Evolutionary conservation across 2,113 vertebrate genomes (phyloP).

Genomic region (Perca flavescens): DNA sequence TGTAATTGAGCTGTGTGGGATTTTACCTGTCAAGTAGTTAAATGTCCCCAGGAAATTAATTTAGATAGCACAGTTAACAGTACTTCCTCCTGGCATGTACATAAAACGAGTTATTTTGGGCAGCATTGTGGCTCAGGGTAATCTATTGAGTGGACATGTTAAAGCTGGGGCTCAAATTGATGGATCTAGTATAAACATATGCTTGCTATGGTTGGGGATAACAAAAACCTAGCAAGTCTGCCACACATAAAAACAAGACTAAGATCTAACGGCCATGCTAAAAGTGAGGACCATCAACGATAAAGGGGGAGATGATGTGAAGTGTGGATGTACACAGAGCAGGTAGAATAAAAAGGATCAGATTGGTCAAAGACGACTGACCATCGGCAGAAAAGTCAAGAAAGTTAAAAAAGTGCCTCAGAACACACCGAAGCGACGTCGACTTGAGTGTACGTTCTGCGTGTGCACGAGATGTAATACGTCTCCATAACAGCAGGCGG

Average conservation of each 20-base stretch:
- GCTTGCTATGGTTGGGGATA: not conserved
- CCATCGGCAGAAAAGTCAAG: too few relatives aligned
- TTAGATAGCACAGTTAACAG: constrained; percentile 6
- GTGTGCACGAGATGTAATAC: too few relatives aligned
- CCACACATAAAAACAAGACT: not conserved
- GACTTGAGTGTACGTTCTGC: too few relatives aligned
- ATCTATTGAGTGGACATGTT: not conserved
- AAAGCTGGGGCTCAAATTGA: not conserved
- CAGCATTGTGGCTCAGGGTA: not conserved
- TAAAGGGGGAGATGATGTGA: not conserved
- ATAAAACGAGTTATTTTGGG: not conserved
- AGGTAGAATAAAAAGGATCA: too few relatives aligned
- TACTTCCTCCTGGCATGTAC: constrained; percentile 6
- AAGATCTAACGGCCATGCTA: not conserved
- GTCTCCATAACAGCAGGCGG: too few relatives aligned
- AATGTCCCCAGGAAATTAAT: constrained; percentile 25
- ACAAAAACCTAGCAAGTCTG: not conserved
- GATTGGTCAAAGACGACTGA: not conserved
- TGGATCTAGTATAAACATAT: not conserved
- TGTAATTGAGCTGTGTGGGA: constrained; percentile 33
- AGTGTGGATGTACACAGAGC: not conserved
- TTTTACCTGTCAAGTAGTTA: constrained; percentile 22
- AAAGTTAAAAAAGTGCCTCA: too few relatives aligned
- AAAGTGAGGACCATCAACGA: not conserved
- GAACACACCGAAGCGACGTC: too few relatives aligned